Evolutionary conservation across 2,888 invertebrate genomes (phyloP).

Genomic region (Agonopterix arenella): DNA sequence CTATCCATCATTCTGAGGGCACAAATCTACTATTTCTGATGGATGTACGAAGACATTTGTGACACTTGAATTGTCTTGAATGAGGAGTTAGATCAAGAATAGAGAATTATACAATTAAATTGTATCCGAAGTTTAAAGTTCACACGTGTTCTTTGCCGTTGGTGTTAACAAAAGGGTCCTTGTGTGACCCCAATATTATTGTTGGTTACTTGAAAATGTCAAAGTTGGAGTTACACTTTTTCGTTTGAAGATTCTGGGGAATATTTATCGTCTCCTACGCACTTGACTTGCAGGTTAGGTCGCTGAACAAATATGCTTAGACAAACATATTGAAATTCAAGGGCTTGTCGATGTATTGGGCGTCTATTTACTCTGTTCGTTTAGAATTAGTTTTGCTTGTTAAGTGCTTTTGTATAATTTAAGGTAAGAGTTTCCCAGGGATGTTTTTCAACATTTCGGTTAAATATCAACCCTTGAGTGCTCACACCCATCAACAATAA

Average conservation of each 20-base stretch:
- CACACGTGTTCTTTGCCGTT: conserved; percentile 59
- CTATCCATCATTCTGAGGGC: conserved; percentile 54
- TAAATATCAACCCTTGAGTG: conserved; percentile 2
- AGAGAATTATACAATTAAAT: conserved; percentile 37
- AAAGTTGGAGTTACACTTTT: not conserved
- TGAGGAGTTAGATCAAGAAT: conserved; percentile 35
- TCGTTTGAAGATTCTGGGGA: not conserved
- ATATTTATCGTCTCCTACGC: conserved; percentile 26
- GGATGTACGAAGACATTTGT: conserved; percentile 58
- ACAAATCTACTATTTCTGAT: conserved; percentile 32
- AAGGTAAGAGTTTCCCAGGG: conserved; percentile 15
- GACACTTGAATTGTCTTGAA: conserved; percentile 65
- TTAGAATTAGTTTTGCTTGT: conserved; percentile 31
- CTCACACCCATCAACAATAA: conserved; percentile 21
- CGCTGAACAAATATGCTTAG: conserved; percentile 32
- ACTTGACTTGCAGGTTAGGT: conserved; percentile 30
- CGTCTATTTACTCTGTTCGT: conserved; percentile 35
- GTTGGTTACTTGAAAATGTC: not conserved
- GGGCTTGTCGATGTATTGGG: conserved; percentile 40
- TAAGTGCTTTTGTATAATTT: conserved; percentile 26
- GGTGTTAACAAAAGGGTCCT: conserved; percentile 42
- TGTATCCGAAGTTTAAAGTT: conserved; percentile 46
- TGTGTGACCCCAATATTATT: conserved; percentile 16
- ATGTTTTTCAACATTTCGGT: conserved; percentile 1
- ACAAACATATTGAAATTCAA: conserved; percentile 55